Conservation (phyloP, 2,888 invertebrate genomes). For the Cosmia pyralina region DNA sequence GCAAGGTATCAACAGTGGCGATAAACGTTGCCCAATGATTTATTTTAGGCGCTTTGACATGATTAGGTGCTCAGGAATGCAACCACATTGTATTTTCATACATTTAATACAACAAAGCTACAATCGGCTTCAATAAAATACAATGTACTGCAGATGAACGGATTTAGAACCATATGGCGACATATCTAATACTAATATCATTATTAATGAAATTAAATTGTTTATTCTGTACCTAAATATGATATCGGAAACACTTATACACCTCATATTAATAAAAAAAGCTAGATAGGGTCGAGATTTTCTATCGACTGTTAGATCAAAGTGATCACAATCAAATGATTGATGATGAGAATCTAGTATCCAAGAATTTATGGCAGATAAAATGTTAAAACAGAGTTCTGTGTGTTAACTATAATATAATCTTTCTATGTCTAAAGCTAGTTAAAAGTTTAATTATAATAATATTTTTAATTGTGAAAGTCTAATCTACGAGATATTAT, state of each 20-base stretch:
- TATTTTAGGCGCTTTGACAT: slow-evolving; percentile 41
- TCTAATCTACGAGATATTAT: no score
- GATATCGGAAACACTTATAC: neutral
- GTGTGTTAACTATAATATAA: no score
- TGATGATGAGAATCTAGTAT: neutral
- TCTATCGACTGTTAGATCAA: neutral
- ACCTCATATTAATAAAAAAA: neutral
- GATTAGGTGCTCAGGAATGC: slow-evolving; percentile 3
- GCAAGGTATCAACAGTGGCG: neutral
- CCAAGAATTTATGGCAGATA: no score
- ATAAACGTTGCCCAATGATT: slow-evolving; percentile 30
- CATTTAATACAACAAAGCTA: slow-evolving; percentile 21
- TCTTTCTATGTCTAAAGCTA: no score
- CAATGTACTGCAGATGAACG: neutral
- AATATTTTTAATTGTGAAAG: no score
- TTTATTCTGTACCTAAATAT: neutral
- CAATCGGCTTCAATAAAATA: neutral
- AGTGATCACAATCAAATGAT: neutral
- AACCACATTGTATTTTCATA: slow-evolving; percentile 32
- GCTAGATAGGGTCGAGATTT: neutral
- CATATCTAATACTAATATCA: neutral
- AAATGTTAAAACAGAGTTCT: no score
- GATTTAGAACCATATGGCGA: slow-evolving; percentile 8
- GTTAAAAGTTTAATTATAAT: no score
- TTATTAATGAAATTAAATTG: neutral